A percentile compares a stretch with the other conserved stretches of the same genome.
phyloP scores from a whole-genome alignment of 2,113 vertebrate species.

The Petrocephalus microphthalmus region DNA sequence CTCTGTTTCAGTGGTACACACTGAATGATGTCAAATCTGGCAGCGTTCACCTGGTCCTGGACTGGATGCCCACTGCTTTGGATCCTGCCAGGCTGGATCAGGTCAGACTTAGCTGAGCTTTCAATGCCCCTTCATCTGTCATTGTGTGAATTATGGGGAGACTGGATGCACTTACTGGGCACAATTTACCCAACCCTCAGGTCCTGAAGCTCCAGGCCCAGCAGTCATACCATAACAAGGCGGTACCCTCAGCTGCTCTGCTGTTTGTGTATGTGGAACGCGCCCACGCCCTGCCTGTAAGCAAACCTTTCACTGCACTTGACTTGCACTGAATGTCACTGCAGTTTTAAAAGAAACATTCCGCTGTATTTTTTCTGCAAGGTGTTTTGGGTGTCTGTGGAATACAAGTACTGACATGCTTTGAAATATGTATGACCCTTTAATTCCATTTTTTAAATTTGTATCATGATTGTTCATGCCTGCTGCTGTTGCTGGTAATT shows the following conservation, averaged over 20 bases:
- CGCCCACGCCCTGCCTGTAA: conserved; percentile 73
- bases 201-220: conserved; percentile 67
- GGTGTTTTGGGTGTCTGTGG: background rate
- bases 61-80: conserved; percentile 63
- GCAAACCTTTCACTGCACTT: conserved; percentile 28
- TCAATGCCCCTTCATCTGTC: background rate
- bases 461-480: background rate
- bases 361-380: too few species aligned
- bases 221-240: conserved; percentile 70
- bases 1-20: conserved; percentile 70
- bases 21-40: conserved; percentile 79
- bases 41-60: conserved; percentile 72
- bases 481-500: background rate
- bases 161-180: background rate
- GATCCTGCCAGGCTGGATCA: conserved; percentile 66
- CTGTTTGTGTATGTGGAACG: conserved; percentile 77
- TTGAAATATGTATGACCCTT: background rate
- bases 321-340: too few species aligned
- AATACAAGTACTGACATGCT: background rate
- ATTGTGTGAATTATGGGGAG: background rate
- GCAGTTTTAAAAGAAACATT: background rate
- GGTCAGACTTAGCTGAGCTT: conserved; percentile 47
- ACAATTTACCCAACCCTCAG: conserved; percentile 40
- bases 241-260: conserved; percentile 64
- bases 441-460: background rate